Conservation (phyloP, 1,140 invertebrate genomes). For the Ephestia elutella region DNA sequence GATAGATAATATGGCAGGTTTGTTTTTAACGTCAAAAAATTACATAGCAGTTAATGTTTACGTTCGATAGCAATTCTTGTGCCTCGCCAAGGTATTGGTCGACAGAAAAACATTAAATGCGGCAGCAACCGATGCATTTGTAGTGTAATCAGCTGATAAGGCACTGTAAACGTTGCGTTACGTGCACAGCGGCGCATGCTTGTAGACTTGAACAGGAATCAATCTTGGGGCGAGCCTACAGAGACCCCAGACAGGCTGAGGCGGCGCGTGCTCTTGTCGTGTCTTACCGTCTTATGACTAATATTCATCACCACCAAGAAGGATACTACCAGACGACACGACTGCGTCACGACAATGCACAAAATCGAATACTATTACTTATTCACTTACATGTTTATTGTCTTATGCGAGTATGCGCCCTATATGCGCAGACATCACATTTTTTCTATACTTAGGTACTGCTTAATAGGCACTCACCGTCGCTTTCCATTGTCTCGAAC, state of each 20-base stretch:
- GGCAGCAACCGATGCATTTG: conserved; percentile 36
- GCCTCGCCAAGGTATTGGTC: background rate
- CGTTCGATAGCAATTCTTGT: background rate
- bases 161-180: conserved; percentile 37
- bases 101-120: background rate
- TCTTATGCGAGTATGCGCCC: conserved; percentile 56
- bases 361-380: conserved; percentile 69
- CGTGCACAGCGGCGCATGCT: conserved; percentile 55
- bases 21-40: too few relatives aligned
- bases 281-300: conserved; percentile 43
- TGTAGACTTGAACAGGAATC: conserved; percentile 51
- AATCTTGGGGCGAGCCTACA: conserved; percentile 35
- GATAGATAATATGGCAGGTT: too few relatives aligned
- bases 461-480: conserved; percentile 55
- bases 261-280: conserved; percentile 7
- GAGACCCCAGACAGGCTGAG: conserved; percentile 15
- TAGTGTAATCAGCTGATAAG: conserved; percentile 70
- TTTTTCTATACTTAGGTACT: conserved; percentile 27
- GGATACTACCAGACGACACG: too few relatives aligned
- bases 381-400: conserved; percentile 67
- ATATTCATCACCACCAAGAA: conserved; percentile 29
- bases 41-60: too few relatives aligned
- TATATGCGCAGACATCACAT: conserved; percentile 64
- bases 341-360: conserved; percentile 59
- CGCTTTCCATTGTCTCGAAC: conserved; percentile 67